Base-by-base conservation (phyloP, 2,797 vertebrate species). In the Platyrinchus mystaceus region DNA sequence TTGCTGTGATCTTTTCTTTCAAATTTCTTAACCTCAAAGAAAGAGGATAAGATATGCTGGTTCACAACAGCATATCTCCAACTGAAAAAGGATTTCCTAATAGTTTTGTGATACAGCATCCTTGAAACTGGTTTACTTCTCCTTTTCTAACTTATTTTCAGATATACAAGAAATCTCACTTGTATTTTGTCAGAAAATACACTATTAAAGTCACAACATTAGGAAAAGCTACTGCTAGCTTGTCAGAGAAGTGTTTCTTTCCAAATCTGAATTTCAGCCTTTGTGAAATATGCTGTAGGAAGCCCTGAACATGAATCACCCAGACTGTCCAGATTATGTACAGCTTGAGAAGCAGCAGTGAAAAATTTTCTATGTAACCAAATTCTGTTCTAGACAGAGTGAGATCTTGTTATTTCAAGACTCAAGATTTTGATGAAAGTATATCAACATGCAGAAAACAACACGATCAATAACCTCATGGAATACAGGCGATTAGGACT, bases 131-230 rank as follows among this genome's bases (percentile, higher is more conserved):
- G 28, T 86, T 95, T 96, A 78, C 26, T 95, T 95, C 86, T 93
- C 46, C 62, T 96, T 93, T 91, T 87, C 46, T 84, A 94, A 96
- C 81, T 95, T 95, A 71, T 66, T 94, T 96, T 95, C 74, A 77
- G 52, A 90, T 32, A 66, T 84, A 83, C 62, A 94, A 93, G 32
- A 22, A 86, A 92, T 96, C 20, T 93, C 64, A 89, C 70, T 96
- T 85, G 53, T 67, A 76, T 91, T 93, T 93, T 95, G 64, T 36
- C 50, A 71, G 37, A 76, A 84, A 93, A 56, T 30, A 93, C 26
- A 39, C 53, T 85, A 91, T 46, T 94, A 83, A 87, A 94, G 56
- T 69, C 49, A 93, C 90, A 97, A 82, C 7, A 16, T 32, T 60
- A 49, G 43, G 14, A 56, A 36, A 92, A 69, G 14, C 50, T 69